These are phyloP conservation scores for Sebastiscus tertius DNA, from an alignment of 2,797 vertebrate genomes.

Conservation along the genomic window DNA sequence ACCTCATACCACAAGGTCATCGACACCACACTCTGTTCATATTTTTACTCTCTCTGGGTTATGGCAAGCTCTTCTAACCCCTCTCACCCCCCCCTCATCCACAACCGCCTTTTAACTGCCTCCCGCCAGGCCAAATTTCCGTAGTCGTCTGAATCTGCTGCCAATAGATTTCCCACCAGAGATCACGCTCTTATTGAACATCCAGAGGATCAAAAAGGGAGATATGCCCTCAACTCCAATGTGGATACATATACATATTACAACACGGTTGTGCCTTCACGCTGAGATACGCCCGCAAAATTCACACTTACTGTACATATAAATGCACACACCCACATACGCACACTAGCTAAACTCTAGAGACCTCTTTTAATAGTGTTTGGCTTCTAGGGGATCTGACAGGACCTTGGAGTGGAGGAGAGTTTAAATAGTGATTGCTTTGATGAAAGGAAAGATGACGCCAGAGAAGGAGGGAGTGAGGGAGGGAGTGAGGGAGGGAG, in stretches of 20 bases:
- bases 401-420: constrained; percentile 69
- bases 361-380: constrained; percentile 75
- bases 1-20: constrained; percentile 78
- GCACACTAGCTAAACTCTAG: constrained; percentile 47
- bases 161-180: constrained; percentile 79
- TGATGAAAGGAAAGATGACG: constrained; percentile 62
- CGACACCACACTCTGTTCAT: constrained; percentile 65
- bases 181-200: constrained; percentile 69
- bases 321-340: constrained; percentile 28
- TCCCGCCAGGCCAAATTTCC: constrained; percentile 67
- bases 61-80: constrained; percentile 44
- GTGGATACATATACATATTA: constrained; percentile 43
- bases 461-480: constrained; percentile 15
- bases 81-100: constrained; percentile 4
- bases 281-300: constrained; percentile 20
- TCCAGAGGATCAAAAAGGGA: constrained; percentile 62
- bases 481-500: background rate
- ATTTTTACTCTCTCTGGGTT: constrained; percentile 67
- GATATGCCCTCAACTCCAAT: constrained; percentile 42
- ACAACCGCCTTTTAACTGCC: constrained; percentile 63
- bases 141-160: constrained; percentile 74
- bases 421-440: constrained; percentile 76
- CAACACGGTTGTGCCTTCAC: constrained; percentile 27
- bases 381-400: constrained; percentile 73
- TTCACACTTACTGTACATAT: constrained; percentile 45